phyloP scores from a whole-genome alignment of 2,888 invertebrate genomes.

The Melanargia galathea region DNA sequence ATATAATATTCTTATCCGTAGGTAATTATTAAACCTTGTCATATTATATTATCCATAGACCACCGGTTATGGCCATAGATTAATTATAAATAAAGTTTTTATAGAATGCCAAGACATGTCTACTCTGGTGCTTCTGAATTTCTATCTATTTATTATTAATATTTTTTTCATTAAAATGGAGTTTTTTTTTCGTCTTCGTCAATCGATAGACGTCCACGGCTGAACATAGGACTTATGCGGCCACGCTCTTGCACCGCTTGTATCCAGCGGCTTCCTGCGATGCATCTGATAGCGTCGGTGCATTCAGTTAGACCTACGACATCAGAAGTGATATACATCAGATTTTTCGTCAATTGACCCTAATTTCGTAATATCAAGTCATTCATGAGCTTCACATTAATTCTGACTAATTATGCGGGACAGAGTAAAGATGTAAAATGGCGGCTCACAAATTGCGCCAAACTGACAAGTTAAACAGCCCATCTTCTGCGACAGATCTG shows the following conservation, averaged over 20 bases:
- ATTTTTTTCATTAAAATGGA: too few relatives aligned
- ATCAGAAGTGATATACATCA: too few relatives aligned
- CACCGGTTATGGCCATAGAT: conserved; percentile 13
- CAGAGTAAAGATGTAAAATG: conserved; percentile 78
- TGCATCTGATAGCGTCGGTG: too few relatives aligned
- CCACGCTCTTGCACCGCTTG: too few relatives aligned
- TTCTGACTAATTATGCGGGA: conserved; percentile 80
- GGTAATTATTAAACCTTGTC: conserved; percentile 37
- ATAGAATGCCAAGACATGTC: conserved; percentile 2
- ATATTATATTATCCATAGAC: conserved; percentile 32
- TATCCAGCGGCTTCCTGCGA: too few relatives aligned
- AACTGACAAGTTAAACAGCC: conserved; percentile 78
- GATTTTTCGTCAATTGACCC: conserved; percentile 50
- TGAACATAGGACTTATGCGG: too few relatives aligned
- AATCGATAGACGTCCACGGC: too few relatives aligned
- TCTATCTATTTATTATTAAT: too few relatives aligned
- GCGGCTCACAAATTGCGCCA: conserved; percentile 76
- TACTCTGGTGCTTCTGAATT: too few relatives aligned
- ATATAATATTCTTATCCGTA: conserved; percentile 31
- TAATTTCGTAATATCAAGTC: conserved; percentile 70
- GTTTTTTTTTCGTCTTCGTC: too few relatives aligned
- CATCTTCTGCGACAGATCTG: conserved; percentile 75
- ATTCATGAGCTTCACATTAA: conserved; percentile 75
- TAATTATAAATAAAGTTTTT: conserved; percentile 22
- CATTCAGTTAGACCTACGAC: too few relatives aligned